Percentiles rank a stretch among this genome's conserved stretches.
Evolutionary conservation across 1,140 invertebrate species (phyloP).

Genomic region (Scaptomyza montana): DNA sequence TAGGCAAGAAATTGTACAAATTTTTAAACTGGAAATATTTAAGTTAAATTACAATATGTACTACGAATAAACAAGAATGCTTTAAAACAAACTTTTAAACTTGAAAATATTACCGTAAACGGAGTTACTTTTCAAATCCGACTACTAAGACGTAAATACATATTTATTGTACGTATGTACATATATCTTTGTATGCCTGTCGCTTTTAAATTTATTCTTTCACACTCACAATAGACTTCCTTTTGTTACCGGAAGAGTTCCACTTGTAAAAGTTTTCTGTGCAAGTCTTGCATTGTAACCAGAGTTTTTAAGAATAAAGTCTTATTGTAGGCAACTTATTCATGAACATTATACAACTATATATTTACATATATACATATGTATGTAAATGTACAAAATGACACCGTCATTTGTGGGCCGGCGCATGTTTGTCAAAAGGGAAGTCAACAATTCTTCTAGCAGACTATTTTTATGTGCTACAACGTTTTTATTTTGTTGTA

Average conservation of each 20-base stretch:
- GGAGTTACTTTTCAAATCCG: no score
- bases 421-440: slow-evolving; percentile 41
- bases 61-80: no score
- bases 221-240: slow-evolving; percentile 1
- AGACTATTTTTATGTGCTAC: slow-evolving; percentile 52
- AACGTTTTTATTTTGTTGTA: slow-evolving; percentile 12
- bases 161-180: no score
- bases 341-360: neutral
- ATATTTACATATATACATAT: slow-evolving; percentile 17
- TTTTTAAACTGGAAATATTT: no score
- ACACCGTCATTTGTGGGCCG: slow-evolving; percentile 39
- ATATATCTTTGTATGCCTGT: no score
- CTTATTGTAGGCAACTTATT: slow-evolving; percentile 4
- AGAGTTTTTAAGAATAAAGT: neutral
- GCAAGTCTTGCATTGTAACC: neutral
- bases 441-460: slow-evolving; percentile 49
- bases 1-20: no score
- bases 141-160: no score
- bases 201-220: no score
- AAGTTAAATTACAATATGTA: no score
- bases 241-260: slow-evolving; percentile 18
- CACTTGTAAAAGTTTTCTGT: slow-evolving; percentile 2
- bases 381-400: slow-evolving; percentile 17
- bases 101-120: no score
- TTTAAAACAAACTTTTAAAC: no score